These are phyloP conservation scores for Chrysolina haemoptera DNA, from an alignment of 2,888 invertebrate genomes.

Conservation along the genomic window DNA sequence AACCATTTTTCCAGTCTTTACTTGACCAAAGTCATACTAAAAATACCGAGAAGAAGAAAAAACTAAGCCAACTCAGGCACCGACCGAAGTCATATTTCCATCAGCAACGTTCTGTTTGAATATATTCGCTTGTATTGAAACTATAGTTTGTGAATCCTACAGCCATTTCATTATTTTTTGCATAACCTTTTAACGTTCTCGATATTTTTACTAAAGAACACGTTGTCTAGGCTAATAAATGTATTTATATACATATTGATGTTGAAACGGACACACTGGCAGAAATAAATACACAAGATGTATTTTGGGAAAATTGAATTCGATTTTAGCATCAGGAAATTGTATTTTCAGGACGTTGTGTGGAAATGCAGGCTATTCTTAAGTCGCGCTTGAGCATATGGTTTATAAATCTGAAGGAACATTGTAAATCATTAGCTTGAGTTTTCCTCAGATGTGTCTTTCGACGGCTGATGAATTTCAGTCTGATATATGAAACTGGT, in stretches of 20 bases:
- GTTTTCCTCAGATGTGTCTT: no score
- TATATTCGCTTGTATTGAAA: not conserved
- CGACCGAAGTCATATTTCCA: not conserved
- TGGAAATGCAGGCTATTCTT: conserved; percentile 5
- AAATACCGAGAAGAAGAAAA: not conserved
- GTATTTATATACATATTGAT: conserved; percentile 22
- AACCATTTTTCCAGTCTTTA: no score
- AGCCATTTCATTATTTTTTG: conserved; percentile 2
- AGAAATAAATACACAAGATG: conserved; percentile 23
- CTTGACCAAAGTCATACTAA: no score
- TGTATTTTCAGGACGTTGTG: conserved; percentile 24
- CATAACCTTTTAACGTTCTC: conserved; percentile 4
- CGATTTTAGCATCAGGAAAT: conserved; percentile 32
- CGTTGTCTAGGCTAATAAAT: conserved; percentile 27
- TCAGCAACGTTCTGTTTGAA: not conserved
- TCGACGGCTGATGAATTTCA: no score
- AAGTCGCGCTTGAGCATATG: not conserved
- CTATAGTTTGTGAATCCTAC: not conserved
- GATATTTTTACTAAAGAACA: conserved; percentile 17
- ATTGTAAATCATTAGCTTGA: not conserved
- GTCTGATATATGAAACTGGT: not conserved
- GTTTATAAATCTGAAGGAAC: not conserved
- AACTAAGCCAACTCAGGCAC: not conserved
- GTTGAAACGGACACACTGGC: conserved; percentile 11
- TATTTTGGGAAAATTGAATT: conserved; percentile 18